Evolutionary conservation across 2,797 vertebrate genomes (phyloP).

Genomic region (Chrosomus eos): DNA sequence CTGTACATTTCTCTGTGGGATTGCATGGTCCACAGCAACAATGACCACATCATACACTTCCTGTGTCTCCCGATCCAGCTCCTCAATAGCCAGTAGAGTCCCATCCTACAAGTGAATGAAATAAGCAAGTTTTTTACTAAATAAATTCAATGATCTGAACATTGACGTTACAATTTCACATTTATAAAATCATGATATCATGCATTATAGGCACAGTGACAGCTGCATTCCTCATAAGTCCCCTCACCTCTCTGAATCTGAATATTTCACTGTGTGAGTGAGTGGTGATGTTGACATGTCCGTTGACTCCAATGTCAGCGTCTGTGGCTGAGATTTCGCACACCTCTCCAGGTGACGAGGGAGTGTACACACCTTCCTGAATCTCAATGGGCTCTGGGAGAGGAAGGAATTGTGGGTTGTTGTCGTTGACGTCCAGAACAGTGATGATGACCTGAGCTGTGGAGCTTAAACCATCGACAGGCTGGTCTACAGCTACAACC

Average conservation of each 20-base stretch:
- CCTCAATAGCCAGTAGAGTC: constrained; percentile 67
- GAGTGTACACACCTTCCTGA: constrained; percentile 70
- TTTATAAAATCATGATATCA: no score
- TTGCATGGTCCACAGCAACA: constrained; percentile 73
- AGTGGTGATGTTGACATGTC: constrained; percentile 67
- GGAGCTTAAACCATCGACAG: constrained; percentile 66
- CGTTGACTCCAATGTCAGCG: constrained; percentile 74
- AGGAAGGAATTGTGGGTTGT: constrained; percentile 77
- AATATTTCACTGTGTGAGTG: constrained; percentile 67
- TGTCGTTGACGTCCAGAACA: constrained; percentile 82
- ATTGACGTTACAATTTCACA: no score
- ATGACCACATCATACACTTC: constrained; percentile 74
- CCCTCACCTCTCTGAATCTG: constrained; percentile 72
- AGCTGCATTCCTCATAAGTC: not conserved
- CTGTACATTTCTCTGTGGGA: constrained; percentile 57
- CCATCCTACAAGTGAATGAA: constrained; percentile 72
- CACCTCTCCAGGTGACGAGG: constrained; percentile 53
- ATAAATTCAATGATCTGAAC: no score
- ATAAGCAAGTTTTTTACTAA: no score
- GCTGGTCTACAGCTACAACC: constrained; percentile 80
- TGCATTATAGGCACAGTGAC: not conserved
- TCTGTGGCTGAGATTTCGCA: constrained; percentile 69
- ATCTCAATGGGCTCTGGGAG: constrained; percentile 64
- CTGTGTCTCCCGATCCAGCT: constrained; percentile 77
- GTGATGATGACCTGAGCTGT: constrained; percentile 75